phyloP scores from a whole-genome alignment of 2,797 vertebrate species.

The Rhabdomys pumilio region DNA sequence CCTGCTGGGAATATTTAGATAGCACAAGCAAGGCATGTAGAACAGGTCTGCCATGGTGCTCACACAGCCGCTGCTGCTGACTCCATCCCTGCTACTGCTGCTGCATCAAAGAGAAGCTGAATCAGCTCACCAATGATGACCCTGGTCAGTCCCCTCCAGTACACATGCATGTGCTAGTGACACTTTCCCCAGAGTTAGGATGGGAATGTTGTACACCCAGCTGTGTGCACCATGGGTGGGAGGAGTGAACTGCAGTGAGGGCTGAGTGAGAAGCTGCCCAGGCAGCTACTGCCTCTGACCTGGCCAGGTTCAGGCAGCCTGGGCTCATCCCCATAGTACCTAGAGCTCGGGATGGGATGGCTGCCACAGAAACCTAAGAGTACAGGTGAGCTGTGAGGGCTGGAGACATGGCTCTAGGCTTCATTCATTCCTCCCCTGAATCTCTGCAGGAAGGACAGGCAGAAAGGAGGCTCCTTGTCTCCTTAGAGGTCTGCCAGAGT shows the following conservation, averaged over 20 bases:
- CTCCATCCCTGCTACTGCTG: no score
- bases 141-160: neutral
- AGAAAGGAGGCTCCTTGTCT: neutral
- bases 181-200: neutral
- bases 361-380: neutral
- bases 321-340: neutral
- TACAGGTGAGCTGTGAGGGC: neutral
- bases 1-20: accelerated
- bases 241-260: neutral
- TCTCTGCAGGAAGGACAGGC: neutral
- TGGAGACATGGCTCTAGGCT: neutral
- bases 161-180: neutral
- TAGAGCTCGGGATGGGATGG: neutral
- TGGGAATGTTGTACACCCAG: neutral
- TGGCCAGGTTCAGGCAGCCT: neutral
- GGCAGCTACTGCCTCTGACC: neutral
- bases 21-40: neutral
- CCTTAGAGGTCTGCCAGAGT: no score
- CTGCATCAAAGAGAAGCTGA: neutral
- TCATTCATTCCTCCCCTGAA: neutral
- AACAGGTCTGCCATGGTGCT: neutral
- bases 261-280: neutral
- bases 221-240: neutral
- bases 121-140: neutral
- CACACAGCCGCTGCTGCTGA: neutral